Evolutionary conservation across 2,113 vertebrate genomes (phyloP).

Genomic region (Aleadryas rufinucha): DNA sequence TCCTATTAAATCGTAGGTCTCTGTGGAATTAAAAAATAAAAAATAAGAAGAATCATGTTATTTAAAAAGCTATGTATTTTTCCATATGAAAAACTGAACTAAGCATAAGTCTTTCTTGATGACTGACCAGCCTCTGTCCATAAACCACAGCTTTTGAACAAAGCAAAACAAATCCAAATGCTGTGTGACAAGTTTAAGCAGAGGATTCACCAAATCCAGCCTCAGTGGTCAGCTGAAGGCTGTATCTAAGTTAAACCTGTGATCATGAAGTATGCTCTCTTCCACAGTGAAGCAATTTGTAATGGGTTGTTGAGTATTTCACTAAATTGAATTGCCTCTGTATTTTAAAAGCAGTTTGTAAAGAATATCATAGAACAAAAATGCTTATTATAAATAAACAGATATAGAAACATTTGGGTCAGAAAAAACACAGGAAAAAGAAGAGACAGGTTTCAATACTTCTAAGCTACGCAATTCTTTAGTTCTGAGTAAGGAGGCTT

Average conservation of each 20-base stretch:
- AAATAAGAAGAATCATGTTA: not conserved
- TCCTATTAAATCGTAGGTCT: conserved; percentile 96
- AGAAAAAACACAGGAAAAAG: not conserved
- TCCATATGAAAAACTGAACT: not conserved
- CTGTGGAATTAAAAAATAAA: conserved; percentile 63
- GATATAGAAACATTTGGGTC: not conserved
- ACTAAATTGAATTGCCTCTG: not conserved
- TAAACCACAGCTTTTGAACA: not conserved
- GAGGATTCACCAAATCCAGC: not conserved
- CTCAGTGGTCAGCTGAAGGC: not conserved
- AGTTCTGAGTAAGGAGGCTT: not conserved
- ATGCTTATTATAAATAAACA: not conserved
- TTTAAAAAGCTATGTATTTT: not conserved
- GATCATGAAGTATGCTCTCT: not conserved
- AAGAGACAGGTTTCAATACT: not conserved
- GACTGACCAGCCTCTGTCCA: not conserved
- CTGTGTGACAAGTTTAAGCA: not conserved
- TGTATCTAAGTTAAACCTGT: not conserved
- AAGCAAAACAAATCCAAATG: not conserved
- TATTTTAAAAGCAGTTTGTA: not conserved
- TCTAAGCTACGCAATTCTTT: not conserved
- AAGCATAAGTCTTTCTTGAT: not conserved
- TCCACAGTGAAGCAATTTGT: not conserved
- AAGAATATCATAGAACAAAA: not conserved
- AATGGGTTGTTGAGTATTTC: not conserved